These are phyloP conservation scores for Eurosta solidaginis DNA, from an alignment of 1,140 invertebrate genomes.

Conservation along the genomic window DNA sequence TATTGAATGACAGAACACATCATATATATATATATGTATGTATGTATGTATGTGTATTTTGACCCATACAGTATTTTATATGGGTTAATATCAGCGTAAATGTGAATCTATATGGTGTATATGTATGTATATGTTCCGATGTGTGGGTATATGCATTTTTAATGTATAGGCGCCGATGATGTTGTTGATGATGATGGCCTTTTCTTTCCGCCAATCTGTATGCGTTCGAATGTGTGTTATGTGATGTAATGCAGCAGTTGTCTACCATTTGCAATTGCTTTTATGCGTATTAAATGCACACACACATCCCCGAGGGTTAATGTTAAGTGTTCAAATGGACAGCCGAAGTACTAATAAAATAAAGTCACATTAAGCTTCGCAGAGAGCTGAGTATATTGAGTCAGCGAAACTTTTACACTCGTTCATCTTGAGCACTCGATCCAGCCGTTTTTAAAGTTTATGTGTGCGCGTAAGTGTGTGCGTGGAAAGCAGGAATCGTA, in stretches of 20 bases:
- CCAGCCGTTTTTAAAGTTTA: no score
- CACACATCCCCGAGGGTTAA: not conserved
- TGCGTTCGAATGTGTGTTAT: not conserved
- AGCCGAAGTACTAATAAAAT: conserved; percentile 22
- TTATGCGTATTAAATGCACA: conserved; percentile 10
- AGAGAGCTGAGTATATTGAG: not conserved
- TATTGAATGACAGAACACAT: no score
- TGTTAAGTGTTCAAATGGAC: conserved; percentile 13
- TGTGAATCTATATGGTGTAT: not conserved
- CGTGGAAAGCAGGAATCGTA: no score
- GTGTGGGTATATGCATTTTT: no score
- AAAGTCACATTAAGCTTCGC: conserved; percentile 3
- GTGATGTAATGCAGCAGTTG: not conserved
- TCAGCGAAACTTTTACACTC: no score
- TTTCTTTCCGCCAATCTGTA: not conserved
- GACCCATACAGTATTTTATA: not conserved
- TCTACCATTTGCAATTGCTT: conserved; percentile 15
- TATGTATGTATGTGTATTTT: not conserved
- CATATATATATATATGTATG: no score
- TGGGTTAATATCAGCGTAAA: not conserved
- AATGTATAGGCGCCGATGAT: conserved; percentile 3
- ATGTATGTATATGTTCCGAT: no score
- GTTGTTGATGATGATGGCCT: not conserved
- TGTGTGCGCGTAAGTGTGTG: not conserved
- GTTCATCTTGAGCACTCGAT: no score